Evolutionary conservation across 2,113 vertebrate genomes (phyloP).

Genomic region (Aix galericulata): DNA sequence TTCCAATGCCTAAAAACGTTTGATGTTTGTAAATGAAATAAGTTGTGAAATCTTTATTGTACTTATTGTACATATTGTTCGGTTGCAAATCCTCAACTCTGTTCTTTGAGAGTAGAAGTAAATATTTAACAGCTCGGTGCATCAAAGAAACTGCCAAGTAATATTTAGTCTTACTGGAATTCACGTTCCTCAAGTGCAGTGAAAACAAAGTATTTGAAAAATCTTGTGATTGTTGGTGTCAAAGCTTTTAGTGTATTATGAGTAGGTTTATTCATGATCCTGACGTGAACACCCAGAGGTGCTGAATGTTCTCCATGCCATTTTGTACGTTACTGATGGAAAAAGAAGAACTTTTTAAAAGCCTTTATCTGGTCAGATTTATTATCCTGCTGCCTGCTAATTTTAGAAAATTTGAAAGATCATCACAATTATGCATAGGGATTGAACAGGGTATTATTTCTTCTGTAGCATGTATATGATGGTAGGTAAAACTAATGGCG

Average conservation of each 20-base stretch:
- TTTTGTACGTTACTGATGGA: background rate
- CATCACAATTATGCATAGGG: rapidly evolving
- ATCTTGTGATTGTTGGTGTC: background rate
- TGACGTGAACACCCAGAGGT: background rate
- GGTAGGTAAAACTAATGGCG: background rate
- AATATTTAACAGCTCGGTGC: background rate
- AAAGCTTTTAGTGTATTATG: background rate
- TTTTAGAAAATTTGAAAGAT: background rate
- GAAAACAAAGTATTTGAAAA: background rate
- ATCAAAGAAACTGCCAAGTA: background rate
- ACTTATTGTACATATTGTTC: background rate
- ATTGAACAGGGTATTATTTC: background rate
- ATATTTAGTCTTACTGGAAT: slow-evolving; percentile 28
- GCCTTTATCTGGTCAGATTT: background rate
- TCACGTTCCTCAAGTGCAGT: background rate
- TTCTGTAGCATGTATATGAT: background rate
- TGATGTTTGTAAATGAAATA: background rate
- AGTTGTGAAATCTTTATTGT: slow-evolving; percentile 46
- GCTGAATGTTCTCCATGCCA: background rate
- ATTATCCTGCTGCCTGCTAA: background rate
- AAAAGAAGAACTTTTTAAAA: background rate
- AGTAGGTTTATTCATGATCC: background rate
- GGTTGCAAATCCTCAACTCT: background rate
- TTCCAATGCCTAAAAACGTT: no score
- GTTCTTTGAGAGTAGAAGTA: slow-evolving; percentile 10